Percentiles rank a stretch among this genome's conserved stretches.
phyloP scores from a whole-genome alignment of 2,888 invertebrate species.

The Synanthedon tipuliformis region DNA sequence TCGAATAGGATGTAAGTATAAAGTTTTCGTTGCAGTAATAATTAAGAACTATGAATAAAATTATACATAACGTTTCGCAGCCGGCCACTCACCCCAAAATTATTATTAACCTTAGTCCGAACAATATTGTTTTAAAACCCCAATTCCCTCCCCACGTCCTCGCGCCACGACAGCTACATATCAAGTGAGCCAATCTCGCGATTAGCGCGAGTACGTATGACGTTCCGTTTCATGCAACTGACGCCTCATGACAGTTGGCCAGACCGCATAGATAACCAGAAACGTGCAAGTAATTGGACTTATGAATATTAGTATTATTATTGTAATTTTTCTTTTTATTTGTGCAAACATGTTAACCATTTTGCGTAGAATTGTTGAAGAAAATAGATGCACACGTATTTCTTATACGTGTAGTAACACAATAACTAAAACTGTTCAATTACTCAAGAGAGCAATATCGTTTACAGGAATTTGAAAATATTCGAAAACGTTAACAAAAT shows the following conservation, averaged over 20 bases:
- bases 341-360: too few species aligned
- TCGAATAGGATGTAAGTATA: too few species aligned
- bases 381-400: too few species aligned
- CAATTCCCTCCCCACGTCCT: conserved; percentile 18
- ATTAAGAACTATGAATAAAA: too few species aligned
- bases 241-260: conserved; percentile 48
- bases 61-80: neutral
- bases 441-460: conserved; percentile 44
- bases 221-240: conserved; percentile 58
- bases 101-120: neutral
- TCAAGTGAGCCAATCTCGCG: conserved; percentile 49
- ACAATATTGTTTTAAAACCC: conserved; percentile 3
- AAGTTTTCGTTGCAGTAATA: too few species aligned
- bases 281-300: conserved; percentile 15
- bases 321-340: too few species aligned
- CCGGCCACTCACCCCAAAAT: neutral
- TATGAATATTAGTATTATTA: conserved; percentile 16
- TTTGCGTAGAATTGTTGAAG: conserved; percentile 9
- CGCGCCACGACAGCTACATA: conserved; percentile 30
- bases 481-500: conserved; percentile 57
- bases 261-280: conserved; percentile 26
- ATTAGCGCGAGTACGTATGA: conserved; percentile 30
- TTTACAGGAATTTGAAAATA: conserved; percentile 41
- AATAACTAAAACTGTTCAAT: neutral
- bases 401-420: too few species aligned